These are phyloP conservation scores for Lottia scabra DNA, from an alignment of 2,888 invertebrate genomes.

Conservation along the genomic window DNA sequence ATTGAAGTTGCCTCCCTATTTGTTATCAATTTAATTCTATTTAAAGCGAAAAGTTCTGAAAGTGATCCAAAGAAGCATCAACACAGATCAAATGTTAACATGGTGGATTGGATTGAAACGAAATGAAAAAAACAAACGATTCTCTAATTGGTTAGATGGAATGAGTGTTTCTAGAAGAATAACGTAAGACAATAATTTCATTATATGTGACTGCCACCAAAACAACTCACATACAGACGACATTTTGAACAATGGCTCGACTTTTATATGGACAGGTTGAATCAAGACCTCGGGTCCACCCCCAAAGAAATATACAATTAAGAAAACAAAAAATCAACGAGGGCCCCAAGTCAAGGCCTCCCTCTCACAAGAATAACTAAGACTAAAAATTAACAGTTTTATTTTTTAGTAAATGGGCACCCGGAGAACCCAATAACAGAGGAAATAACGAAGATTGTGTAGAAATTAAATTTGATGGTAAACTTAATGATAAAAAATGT, in stretches of 20 bases:
- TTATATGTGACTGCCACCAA: background rate
- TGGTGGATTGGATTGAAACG: conserved; percentile 47
- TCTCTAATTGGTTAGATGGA: conserved; percentile 35
- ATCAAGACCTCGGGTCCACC: no score
- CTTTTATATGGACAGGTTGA: no score
- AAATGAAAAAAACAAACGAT: conserved; percentile 22
- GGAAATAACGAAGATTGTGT: conserved; percentile 36
- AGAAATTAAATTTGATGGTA: conserved; percentile 31
- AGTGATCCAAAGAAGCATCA: conserved; percentile 10
- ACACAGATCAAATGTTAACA: conserved; percentile 9
- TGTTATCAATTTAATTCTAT: no score
- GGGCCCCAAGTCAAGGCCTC: no score
- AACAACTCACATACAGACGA: no score
- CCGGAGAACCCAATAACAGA: conserved; percentile 37
- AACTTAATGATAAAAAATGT: conserved; percentile 39
- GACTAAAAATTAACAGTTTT: no score
- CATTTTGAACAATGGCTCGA: no score
- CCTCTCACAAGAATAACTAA: no score
- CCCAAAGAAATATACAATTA: no score
- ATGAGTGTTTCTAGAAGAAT: conserved; percentile 18
- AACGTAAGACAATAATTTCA: conserved; percentile 27
- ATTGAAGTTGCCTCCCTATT: no score
- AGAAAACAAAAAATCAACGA: no score
- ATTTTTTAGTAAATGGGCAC: conserved; percentile 39
- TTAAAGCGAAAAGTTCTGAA: conserved; percentile 13